Evolutionary conservation across 2,113 vertebrate genomes (phyloP).

Genomic region (Istiophorus platypterus): DNA sequence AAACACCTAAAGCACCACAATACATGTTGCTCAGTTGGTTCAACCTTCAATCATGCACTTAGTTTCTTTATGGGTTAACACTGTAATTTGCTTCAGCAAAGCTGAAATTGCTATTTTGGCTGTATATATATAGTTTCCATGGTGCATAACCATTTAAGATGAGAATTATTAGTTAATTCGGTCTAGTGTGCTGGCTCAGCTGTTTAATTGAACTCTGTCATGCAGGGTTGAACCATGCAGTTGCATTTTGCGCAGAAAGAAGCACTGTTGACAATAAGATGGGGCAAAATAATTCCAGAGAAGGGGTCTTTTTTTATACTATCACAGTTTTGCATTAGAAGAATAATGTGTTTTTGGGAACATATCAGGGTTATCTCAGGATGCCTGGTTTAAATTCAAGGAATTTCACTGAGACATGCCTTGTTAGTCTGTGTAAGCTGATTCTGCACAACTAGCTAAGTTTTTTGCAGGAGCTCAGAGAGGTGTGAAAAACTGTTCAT

Average conservation of each 20-base stretch:
- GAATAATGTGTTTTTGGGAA: constrained; percentile 1
- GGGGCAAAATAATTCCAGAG: background rate
- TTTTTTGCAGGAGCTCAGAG: background rate
- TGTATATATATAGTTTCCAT: background rate
- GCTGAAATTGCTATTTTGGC: background rate
- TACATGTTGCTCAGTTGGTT: background rate
- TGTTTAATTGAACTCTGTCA: constrained; percentile 35
- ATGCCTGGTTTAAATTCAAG: constrained; percentile 10
- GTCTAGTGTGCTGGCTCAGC: constrained; percentile 25
- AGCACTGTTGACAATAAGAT: background rate
- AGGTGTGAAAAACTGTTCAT: constrained; percentile 15
- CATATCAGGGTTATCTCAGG: background rate
- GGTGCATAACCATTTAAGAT: background rate
- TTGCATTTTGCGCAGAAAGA: constrained; percentile 18
- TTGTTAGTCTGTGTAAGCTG: constrained; percentile 19
- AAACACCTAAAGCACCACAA: background rate
- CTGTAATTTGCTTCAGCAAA: background rate
- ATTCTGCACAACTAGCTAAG: constrained; percentile 30
- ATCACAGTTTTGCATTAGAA: background rate
- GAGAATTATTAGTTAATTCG: background rate
- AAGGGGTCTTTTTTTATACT: background rate
- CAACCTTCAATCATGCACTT: no score
- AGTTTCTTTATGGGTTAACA: background rate
- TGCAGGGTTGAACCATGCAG: constrained; percentile 25
- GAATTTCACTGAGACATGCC: constrained; percentile 17